Percentiles rank a stretch among this genome's conserved stretches.
phyloP scores from a whole-genome alignment of 2,113 vertebrate species.

The Theristicus caerulescens region DNA sequence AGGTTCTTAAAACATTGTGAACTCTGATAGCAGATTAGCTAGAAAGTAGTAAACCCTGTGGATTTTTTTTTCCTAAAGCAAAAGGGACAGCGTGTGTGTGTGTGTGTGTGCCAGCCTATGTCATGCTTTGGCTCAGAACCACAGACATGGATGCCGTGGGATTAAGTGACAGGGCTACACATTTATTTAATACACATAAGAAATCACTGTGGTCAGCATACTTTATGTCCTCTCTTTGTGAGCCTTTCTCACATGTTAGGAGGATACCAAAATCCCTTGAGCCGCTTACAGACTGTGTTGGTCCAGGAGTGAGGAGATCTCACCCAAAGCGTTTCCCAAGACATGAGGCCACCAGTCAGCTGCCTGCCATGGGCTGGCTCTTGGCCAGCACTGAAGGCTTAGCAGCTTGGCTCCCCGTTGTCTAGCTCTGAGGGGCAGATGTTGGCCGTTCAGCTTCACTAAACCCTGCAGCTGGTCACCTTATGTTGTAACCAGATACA shows the following conservation, averaged over 20 bases:
- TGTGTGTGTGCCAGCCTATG: background rate
- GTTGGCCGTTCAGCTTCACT: background rate
- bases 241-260: background rate
- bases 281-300: background rate
- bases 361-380: background rate
- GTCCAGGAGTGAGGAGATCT: background rate
- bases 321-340: background rate
- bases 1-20: background rate
- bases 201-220: background rate
- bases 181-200: background rate
- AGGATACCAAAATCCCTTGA: background rate
- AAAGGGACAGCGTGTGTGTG: background rate
- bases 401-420: background rate
- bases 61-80: background rate
- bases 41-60: background rate
- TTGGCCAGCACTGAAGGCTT: background rate
- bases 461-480: slow-evolving; percentile 28
- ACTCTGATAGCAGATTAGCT: background rate
- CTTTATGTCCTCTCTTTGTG: background rate
- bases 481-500: background rate
- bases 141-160: background rate
- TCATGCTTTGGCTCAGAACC: background rate
- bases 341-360: background rate
- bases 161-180: background rate
- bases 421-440: slow-evolving; percentile 1